Evolutionary conservation across 2,888 invertebrate genomes (phyloP), one percentile per base, ranked within the genome.

Genomic region (Sclerodermus sp.): DNA sequence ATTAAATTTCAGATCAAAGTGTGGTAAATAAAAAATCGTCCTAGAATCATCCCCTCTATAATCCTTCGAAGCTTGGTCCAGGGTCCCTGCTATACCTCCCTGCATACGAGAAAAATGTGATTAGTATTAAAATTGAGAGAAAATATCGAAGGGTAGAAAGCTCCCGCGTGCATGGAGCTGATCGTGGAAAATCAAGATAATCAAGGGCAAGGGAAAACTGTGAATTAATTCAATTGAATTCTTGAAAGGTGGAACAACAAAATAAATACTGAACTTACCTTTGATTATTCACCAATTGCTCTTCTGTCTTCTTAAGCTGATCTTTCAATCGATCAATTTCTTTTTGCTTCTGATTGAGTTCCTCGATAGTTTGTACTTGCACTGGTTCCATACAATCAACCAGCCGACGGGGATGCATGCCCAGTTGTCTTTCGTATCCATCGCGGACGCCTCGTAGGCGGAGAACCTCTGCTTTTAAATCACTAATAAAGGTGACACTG

Each of bases 391-490:
- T 53, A 2, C 63, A 57, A 39, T 71, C 67, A 5, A 66, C 37
- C 32, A 76, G 58, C n/a, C 68, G 62, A 10, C 71, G 65, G 1
- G 66, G 64, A n/a, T 62, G 47, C n/a, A 54, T 45, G 38, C 70
- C 69, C 15, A 70, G 60, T 57, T 74, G 74, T 17, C 80, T 77
- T 65, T 85, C 85, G 62, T 82, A 85, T 49, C 84, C 83, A 63
- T 84, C 82, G 5, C 82, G 79, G 38, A 86, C 75, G 1, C 83
- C 82, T 49, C 84, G 81, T n/a, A 89, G 73, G 18, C 85, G 81
- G 61, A 86, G 84, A 31, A 90, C 86, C 79, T 89, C 89, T 0
- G 85, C 84, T 53, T 86, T 81, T 49, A 90, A 73, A 69, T 88
- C 88, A 60, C 78, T 73, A 40, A 40, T 13, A 51, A 31, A 59